Percentiles rank a stretch among this genome's conserved stretches.
phyloP scores from a whole-genome alignment of 2,797 vertebrate genomes.

The Thunnus albacares region DNA sequence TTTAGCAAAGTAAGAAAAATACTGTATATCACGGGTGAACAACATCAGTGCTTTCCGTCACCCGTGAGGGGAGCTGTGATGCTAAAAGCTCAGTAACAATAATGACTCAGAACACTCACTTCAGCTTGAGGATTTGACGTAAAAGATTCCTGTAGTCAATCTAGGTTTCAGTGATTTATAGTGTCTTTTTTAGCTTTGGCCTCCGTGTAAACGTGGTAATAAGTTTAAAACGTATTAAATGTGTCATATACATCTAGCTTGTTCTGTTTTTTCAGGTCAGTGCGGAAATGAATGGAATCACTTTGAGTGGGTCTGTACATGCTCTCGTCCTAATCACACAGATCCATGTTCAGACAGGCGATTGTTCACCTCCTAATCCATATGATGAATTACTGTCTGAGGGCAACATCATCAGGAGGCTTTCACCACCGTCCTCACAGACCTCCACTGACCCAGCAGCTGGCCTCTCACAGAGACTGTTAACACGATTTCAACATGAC shows the following conservation, averaged over 20 bases:
- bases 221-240: not conserved
- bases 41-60: not conserved
- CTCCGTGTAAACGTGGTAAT: not conserved
- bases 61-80: conserved; percentile 6
- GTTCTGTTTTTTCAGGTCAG: conserved; percentile 21
- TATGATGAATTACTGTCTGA: conserved; percentile 50
- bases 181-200: not conserved
- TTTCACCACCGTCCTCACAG: conserved; percentile 24
- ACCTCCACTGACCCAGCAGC: conserved; percentile 39
- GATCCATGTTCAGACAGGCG: conserved; percentile 40
- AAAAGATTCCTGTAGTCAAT: not conserved
- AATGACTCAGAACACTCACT: not conserved
- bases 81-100: not conserved
- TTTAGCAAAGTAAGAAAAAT: not conserved
- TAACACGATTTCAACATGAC: conserved; percentile 9
- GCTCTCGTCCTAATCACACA: conserved; percentile 38
- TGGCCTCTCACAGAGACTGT: conserved; percentile 6
- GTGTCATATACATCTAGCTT: too few relatives aligned
- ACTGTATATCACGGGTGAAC: not conserved
- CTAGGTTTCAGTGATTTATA: not conserved
- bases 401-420: conserved; percentile 18
- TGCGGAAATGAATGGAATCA: conserved; percentile 42
- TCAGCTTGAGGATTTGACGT: not conserved
- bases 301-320: conserved; percentile 30
- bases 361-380: conserved; percentile 55